Evolutionary conservation across 2,113 vertebrate species (phyloP), one percentile per base, ranked within the genome.

Genomic region (Myanophis thanlyinensis): DNA sequence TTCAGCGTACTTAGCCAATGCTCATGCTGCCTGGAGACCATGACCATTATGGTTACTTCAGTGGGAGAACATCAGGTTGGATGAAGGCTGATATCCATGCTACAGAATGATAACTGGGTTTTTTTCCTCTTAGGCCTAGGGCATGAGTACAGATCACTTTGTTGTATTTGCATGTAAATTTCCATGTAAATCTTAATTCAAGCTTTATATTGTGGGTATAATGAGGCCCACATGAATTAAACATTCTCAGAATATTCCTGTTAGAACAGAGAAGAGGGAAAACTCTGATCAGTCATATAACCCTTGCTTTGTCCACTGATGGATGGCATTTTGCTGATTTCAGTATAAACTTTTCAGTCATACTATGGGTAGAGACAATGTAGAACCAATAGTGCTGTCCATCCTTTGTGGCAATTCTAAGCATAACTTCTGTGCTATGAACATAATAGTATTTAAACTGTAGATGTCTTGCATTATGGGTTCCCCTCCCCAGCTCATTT

Each of bases 341-440:
- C 35, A 85, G 54, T 49, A 89, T 87, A 56, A 92, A 91, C 23
- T 91, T 44, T 85, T 89, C 91, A 89, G 90, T 48, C 80, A n/a
- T 8, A 93, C 1, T 11, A 48, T 53, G 35, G 53, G 53, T 25
- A 85, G 40, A 51, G 30, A 73, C 0, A 85, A 86, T 7, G n/a
- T 25, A 53, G 89, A 95, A 59, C 35, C 18, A 9, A 22, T 35
- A 80, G 49, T 9, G 49, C 22, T 46, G 23, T 40, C 18, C 30
- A 80, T 73, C 44, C 59, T 73, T 88, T 88, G 59, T 88, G 49
- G 54, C 92, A 93, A 40, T 35, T 35, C 0, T 84, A 35, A 88
- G 13, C 15, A 49, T 80, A 93, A 92, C 25, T 27, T 84, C 4
- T 7, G 1, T 46, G 59, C 0, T 1, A 54, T 91, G 88, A 52